Base-by-base conservation (phyloP, 2,113 vertebrate species). In the Thymallus thymallus region DNA sequence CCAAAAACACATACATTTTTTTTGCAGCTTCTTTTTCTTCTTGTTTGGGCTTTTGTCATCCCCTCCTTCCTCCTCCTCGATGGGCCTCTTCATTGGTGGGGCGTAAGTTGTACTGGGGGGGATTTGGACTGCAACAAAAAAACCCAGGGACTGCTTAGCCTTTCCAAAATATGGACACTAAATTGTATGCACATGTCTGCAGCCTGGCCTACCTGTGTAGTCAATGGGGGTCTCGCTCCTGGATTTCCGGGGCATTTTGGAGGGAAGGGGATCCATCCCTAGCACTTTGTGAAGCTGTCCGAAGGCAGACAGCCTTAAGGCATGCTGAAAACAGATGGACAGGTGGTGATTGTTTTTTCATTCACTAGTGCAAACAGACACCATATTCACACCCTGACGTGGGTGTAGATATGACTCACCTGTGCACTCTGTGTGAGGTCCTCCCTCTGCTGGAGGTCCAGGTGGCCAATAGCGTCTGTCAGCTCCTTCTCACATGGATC, bases 401-500 rank as follows among this genome's bases (percentile, higher is more conserved):
- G 2, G 35, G 0, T n/a, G 58, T 24, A 55, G 7, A 13, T 1
- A 12, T 29, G 0, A 26, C 82, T 80, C 88, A 99, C 97, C 91
- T 99, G 97, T 90, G 97, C 96, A 90, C 97, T 98, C 81, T 96
- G 95, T 87, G 97, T 98, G 86, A 99, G 97, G 92, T 99, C 96
- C 93, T 99, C 97, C 86, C 97, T 94, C 92, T 99, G 96, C 91
- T 99, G 97, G 82, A 88, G 92, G 91, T 96, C 94, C 93, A 99
- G 91, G 91, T 97, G 96, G 85, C 93, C 93, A 80, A 99, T 95
- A 79, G 97, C 97, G 90, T 99, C 96, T 71, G 95, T 97, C 83
- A 95, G 86, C 82, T 98, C 97, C 92, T 99, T 99, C 93, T 99
- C 97, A 92, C 97, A 99, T 74, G 97, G 97, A 90, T 99, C 97